Base-by-base conservation (phyloP, 2,797 vertebrate species). In the Oreonectes daqikongensis region DNA sequence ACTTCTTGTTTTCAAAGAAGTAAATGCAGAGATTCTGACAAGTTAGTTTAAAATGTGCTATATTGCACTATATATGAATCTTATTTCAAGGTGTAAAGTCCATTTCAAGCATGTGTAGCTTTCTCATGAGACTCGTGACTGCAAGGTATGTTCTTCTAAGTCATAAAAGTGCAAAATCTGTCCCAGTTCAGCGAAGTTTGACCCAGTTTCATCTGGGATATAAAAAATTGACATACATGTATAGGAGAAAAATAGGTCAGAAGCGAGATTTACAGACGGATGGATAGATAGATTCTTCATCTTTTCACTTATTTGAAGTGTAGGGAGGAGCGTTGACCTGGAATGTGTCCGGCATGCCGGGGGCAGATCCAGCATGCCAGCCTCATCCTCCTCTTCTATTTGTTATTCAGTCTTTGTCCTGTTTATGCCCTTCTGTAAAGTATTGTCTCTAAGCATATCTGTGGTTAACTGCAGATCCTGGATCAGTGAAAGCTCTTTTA, bases 231-330 rank as follows among this genome's bases (percentile, higher is more conserved):
- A n/a, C n/a, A n/a, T n/a, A 10, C 81, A 69, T 40, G 17, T 40
- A 74, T 57, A 48, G 69, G 40, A 77, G 32, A 50, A 79, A 79
- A 82, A 46, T 72, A 20, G 81, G 81, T 79, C 72, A 69, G 35
- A 40, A 38, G 10, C 57, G 46, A n/a, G 26, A 44, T 17, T 55
- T 14, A 65, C 9, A 1, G 20, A 65, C 18, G 2, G 38, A 44
- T 30, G 3, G 18, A 68, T n/a, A 6, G 42, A 28, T 9, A 4
- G 26, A 65, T 48, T 2, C 28, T 35, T 35, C 8, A 35, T 35
- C 28, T 35, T 35, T 35, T 8, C 38, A 2, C 26, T 69, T 48
- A 38, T 20, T 14, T 53, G 20, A 35, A 22, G 35, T 59, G 6
- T 35, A 52, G 50, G 24, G 60, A 71, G 35, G 32, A 63, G 42